These are phyloP conservation scores for Acromyrmex echinatior DNA, from an alignment of 1,140 invertebrate species.

Conservation along the genomic window DNA sequence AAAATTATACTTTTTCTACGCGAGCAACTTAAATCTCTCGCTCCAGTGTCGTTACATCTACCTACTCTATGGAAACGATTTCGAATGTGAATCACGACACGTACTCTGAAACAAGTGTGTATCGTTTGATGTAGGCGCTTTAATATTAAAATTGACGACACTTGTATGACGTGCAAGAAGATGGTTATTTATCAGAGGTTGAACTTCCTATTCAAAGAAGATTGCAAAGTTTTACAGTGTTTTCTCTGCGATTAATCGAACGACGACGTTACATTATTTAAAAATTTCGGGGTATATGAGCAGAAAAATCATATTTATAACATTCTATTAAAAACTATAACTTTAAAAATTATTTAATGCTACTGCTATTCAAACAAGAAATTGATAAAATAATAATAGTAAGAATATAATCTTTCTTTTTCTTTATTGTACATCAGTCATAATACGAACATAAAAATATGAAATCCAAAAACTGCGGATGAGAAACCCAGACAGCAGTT, in stretches of 20 bases:
- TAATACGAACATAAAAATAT: neutral
- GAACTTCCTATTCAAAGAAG: slow-evolving; percentile 41
- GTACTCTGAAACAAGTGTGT: slow-evolving; percentile 41
- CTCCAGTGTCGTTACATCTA: slow-evolving; percentile 28
- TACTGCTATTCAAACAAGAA: neutral
- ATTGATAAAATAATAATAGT: neutral
- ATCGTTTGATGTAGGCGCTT: slow-evolving; percentile 56
- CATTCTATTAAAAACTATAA: neutral
- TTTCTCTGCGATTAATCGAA: slow-evolving; percentile 28
- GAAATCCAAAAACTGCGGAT: neutral
- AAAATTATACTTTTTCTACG: neutral
- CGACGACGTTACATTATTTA: slow-evolving; percentile 28
- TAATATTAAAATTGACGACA: slow-evolving; percentile 60
- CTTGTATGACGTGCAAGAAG: slow-evolving; percentile 36
- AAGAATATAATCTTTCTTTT: neutral
- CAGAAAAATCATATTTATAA: neutral
- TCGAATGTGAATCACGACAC: slow-evolving; percentile 51
- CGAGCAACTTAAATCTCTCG: slow-evolving; percentile 48
- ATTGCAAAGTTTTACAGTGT: slow-evolving; percentile 26
- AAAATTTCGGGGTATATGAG: neutral
- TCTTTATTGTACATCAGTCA: neutral
- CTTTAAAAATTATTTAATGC: neutral
- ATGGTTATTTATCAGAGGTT: slow-evolving; percentile 13
- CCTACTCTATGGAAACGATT: slow-evolving; percentile 33
- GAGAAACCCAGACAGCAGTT: neutral